These are phyloP conservation scores for Romanogobio albipinnatus DNA, from an alignment of 2,113 vertebrate genomes.

Conservation along the genomic window DNA sequence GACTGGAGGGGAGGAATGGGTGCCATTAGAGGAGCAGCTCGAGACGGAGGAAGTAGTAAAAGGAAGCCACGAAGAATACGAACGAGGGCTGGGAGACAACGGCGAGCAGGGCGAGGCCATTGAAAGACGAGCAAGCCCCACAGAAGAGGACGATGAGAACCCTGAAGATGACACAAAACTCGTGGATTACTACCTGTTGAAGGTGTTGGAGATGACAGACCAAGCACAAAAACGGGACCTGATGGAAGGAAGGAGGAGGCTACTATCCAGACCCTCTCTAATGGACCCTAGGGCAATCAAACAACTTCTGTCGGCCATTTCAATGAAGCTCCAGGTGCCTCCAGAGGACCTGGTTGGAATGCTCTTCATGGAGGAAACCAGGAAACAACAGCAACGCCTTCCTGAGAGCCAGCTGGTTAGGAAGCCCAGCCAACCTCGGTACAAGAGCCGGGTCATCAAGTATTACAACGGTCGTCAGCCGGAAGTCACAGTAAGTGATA, in stretches of 20 bases:
- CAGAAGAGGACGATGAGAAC: constrained; percentile 75
- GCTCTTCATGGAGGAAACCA: constrained; percentile 87
- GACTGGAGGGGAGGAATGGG: constrained; percentile 94
- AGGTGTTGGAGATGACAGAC: constrained; percentile 82
- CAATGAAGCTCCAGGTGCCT: constrained; percentile 93
- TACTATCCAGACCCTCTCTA: constrained; percentile 79
- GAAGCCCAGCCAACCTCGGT: constrained; percentile 63
- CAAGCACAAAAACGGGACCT: constrained; percentile 74
- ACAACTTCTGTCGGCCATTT: constrained; percentile 88
- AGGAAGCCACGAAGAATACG: constrained; percentile 87
- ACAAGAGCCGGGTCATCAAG: constrained; percentile 81
- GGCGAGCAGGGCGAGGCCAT: constrained; percentile 79
- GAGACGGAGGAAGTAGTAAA: constrained; percentile 91
- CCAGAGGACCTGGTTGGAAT: constrained; percentile 95
- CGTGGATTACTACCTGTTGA: constrained; percentile 86
- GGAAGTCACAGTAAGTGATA: constrained; percentile 71
- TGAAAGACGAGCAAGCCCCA: constrained; percentile 79
- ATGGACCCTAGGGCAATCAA: constrained; percentile 86
- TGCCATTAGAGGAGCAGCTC: constrained; percentile 90
- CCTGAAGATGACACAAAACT: constrained; percentile 86
- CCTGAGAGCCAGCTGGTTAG: constrained; percentile 62
- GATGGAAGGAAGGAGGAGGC: constrained; percentile 77
- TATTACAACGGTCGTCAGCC: constrained; percentile 81
- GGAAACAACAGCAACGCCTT: constrained; percentile 78
- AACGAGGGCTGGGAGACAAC: constrained; percentile 77